A percentile compares a stretch with the other conserved stretches of the same genome.
Conservation (phyloP, 92 coral and sea anemone species). For the Bergia puertoricense region DNA sequence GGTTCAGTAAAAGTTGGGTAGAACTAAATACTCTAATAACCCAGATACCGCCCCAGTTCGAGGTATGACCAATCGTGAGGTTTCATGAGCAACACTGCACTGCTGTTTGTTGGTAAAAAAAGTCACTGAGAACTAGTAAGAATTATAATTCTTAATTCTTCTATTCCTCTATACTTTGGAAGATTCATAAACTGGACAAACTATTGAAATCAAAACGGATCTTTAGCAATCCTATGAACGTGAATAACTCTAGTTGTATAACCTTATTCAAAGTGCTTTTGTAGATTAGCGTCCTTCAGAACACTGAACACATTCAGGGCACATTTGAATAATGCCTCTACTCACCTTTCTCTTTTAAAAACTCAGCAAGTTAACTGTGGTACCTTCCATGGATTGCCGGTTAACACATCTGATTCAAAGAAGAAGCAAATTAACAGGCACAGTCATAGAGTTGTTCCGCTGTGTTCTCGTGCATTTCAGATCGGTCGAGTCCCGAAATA, state of each 20-base stretch:
- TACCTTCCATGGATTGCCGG: not conserved
- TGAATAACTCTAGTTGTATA: too few species aligned
- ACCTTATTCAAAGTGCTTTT: not conserved
- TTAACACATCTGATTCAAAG: not conserved
- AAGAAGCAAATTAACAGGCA: too few species aligned
- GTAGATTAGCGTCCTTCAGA: not conserved
- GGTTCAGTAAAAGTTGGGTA: too few species aligned
- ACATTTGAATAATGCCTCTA: not conserved
- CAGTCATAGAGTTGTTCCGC: too few species aligned
- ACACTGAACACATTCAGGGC: not conserved
- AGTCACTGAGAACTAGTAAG: not conserved
- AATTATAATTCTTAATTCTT: not conserved
- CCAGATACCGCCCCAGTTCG: not conserved
- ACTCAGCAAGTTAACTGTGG: not conserved
- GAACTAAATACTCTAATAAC: too few species aligned
- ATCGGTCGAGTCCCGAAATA: not conserved
- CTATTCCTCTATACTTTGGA: not conserved
- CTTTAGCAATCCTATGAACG: not conserved
- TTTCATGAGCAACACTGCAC: not conserved
- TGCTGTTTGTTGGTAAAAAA: not conserved
- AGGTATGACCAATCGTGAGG: not conserved
- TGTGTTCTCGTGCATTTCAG: not conserved
- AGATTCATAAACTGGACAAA: not conserved
- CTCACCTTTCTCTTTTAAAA: not conserved
- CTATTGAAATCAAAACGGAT: not conserved